Evolutionary conservation across 2,113 vertebrate genomes (phyloP).

Genomic region (Micromys minutus): DNA sequence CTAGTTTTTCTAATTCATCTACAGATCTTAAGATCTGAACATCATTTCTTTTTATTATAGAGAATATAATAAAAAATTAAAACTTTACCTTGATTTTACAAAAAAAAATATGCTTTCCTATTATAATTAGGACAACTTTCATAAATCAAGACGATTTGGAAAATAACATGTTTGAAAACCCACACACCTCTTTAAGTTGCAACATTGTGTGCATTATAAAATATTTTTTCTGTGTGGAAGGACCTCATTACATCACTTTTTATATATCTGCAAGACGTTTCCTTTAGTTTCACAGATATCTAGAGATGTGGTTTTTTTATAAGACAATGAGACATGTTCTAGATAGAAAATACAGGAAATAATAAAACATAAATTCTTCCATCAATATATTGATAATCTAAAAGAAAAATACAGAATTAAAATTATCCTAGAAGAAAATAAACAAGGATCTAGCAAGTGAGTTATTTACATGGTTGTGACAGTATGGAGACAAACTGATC

Average conservation of each 20-base stretch:
- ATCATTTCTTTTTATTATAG: background rate
- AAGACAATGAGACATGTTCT: constrained; percentile 4
- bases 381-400: background rate
- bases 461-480: background rate
- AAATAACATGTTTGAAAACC: background rate
- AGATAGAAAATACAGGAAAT: constrained; percentile 16
- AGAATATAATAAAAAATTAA: constrained; percentile 20
- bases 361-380: constrained; percentile 7
- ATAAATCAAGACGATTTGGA: constrained; percentile 47
- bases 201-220: constrained; percentile 21
- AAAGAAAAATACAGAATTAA: background rate
- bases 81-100: constrained; percentile 28
- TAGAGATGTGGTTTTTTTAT: constrained; percentile 45
- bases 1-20: background rate
- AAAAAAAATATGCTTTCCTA: background rate
- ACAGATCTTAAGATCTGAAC: background rate
- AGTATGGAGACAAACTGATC: background rate
- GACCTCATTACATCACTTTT: background rate
- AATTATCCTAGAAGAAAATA: background rate
- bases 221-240: background rate
- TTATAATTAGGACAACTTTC: background rate
- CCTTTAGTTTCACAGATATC: constrained; percentile 39
- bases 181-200: background rate
- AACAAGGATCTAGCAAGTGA: background rate
- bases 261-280: background rate